A percentile compares a stretch with the other conserved stretches of the same genome.
Conservation (phyloP, 2,797 vertebrate species). For the Phoxinus dragarum region DNA sequence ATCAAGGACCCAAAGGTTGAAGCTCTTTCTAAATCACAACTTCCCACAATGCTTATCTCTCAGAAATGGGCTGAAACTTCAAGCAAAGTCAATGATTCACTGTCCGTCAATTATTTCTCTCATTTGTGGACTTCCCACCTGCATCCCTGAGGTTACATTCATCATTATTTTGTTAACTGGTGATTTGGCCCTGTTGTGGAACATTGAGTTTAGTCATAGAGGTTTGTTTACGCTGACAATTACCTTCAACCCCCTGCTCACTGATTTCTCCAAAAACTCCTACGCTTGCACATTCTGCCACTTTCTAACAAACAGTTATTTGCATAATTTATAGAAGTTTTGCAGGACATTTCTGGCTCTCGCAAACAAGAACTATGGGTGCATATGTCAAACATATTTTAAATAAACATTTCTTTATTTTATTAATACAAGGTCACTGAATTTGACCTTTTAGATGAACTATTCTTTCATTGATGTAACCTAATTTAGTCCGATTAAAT, state of each 20-base stretch:
- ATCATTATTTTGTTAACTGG: constrained; percentile 48
- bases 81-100: constrained; percentile 63
- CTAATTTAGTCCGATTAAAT: neutral
- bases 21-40: constrained; percentile 51
- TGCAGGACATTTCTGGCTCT: neutral
- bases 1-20: neutral
- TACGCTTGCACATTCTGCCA: constrained; percentile 6
- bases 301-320: constrained; percentile 26
- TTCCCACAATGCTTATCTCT: constrained; percentile 68
- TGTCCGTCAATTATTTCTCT: constrained; percentile 69
- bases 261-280: constrained; percentile 29
- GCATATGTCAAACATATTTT: neutral
- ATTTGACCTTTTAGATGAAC: too few relatives aligned
- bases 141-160: constrained; percentile 25
- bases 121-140: constrained; percentile 61
- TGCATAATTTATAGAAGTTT: constrained; percentile 1
- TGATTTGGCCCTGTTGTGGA: constrained; percentile 18
- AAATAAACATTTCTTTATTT: neutral
- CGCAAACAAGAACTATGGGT: constrained; percentile 1
- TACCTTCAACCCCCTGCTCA: constrained; percentile 31
- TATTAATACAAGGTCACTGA: too few relatives aligned
- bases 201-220: constrained; percentile 34
- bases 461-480: too few relatives aligned
- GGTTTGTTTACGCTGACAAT: constrained; percentile 62
- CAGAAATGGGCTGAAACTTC: constrained; percentile 51